A percentile compares a stretch with the other conserved stretches of the same genome.
Conservation (phyloP, 2,113 vertebrate genomes). For the Ammodytes marinus region DNA sequence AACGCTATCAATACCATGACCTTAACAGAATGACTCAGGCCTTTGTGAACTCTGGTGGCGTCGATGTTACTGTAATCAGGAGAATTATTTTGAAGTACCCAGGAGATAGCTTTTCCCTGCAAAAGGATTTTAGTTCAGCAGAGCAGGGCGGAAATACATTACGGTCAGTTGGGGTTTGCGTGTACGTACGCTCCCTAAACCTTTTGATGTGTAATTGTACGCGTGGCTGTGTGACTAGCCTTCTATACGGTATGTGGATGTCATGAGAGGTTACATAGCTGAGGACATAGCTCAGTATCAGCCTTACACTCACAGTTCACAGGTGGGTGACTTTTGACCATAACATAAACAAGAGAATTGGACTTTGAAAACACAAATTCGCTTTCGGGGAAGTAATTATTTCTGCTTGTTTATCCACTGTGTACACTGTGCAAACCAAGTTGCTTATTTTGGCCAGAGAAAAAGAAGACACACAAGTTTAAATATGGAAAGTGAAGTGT, state of each 20-base stretch:
- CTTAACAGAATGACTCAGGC: background rate
- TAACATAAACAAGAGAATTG: background rate
- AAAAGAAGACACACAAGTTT: background rate
- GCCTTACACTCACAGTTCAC: background rate
- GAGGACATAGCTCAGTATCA: background rate
- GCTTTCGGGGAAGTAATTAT: background rate
- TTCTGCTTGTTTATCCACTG: background rate
- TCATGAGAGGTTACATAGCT: background rate
- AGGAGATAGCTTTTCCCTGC: background rate
- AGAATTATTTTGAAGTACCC: too few relatives aligned
- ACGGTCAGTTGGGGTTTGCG: background rate
- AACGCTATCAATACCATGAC: background rate
- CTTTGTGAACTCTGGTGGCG: background rate
- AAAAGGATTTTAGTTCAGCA: background rate
- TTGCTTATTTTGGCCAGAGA: background rate
- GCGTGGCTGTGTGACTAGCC: background rate
- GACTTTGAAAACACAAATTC: background rate
- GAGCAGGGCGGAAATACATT: background rate
- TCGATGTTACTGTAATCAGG: background rate
- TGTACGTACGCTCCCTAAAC: slow-evolving; percentile 7
- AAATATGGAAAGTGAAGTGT: background rate
- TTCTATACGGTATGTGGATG: too few relatives aligned
- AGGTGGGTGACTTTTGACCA: background rate
- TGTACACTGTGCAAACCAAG: background rate
- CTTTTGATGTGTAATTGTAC: slow-evolving; percentile 25